Evolutionary conservation across 2,888 invertebrate genomes (phyloP).

Genomic region (Leucophenga maculata): DNA sequence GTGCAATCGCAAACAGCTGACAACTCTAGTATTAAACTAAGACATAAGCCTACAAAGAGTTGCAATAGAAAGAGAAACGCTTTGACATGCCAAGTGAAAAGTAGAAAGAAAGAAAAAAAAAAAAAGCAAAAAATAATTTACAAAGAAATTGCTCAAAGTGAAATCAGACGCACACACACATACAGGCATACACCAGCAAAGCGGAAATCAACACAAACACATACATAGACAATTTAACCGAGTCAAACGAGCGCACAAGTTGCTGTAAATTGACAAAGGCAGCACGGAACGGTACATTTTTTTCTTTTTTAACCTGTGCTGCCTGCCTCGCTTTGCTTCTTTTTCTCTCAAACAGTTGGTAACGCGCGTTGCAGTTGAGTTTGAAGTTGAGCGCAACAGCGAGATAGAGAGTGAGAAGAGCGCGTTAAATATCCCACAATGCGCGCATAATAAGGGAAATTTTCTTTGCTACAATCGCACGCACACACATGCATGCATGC

Average conservation of each 20-base stretch:
- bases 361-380: not conserved
- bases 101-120: constrained; percentile 9
- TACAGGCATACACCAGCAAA: not conserved
- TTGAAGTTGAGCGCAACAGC: no score
- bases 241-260: constrained; percentile 67
- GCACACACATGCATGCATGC: not conserved
- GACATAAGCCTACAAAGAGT: constrained; percentile 26
- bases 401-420: constrained; percentile 13
- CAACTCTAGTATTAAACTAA: constrained; percentile 52
- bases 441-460: constrained; percentile 47
- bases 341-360: constrained; percentile 1
- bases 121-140: not conserved
- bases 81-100: constrained; percentile 9
- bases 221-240: constrained; percentile 66
- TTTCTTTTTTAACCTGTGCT: no score
- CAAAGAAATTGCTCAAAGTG: constrained; percentile 17
- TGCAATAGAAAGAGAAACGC: constrained; percentile 34
- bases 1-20: constrained; percentile 61
- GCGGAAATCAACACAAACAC: constrained; percentile 51
- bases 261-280: constrained; percentile 65
- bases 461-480: constrained; percentile 23
- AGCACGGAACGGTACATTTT: constrained; percentile 7
- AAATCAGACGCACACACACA: constrained; percentile 29
- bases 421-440: constrained; percentile 8
- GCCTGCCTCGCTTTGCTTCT: no score